Percentiles rank a stretch among this genome's conserved stretches.
phyloP scores from a whole-genome alignment of 2,797 vertebrate genomes.

The Spinibarbus caldwelli region DNA sequence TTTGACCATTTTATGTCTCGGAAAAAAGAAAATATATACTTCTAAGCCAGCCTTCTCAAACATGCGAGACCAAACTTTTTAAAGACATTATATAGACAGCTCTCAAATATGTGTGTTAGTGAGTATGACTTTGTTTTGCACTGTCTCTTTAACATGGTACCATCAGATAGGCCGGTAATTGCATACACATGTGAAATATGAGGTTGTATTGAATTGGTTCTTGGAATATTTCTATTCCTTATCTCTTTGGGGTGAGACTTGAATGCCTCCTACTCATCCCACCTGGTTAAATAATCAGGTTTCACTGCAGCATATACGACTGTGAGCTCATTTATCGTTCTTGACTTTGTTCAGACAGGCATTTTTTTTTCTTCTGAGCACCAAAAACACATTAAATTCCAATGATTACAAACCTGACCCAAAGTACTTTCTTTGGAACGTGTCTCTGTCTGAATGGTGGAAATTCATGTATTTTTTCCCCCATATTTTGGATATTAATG shows the following conservation, averaged over 20 bases:
- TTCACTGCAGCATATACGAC: background rate
- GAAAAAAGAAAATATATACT: constrained; percentile 4
- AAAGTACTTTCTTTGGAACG: background rate
- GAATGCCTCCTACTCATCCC: constrained; percentile 4
- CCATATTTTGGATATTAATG: background rate
- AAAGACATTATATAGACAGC: background rate
- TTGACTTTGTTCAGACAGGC: background rate
- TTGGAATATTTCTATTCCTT: constrained; percentile 38
- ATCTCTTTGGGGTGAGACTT: constrained; percentile 20
- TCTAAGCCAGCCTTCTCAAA: background rate
- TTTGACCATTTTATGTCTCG: background rate
- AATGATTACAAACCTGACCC: no score
- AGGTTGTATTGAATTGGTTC: constrained; percentile 63
- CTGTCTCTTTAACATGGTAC: background rate
- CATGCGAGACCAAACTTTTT: background rate
- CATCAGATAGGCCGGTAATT: background rate
- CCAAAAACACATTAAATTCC: background rate
- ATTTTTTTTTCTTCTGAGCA: background rate
- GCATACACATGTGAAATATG: constrained; percentile 28
- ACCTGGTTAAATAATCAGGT: constrained; percentile 28
- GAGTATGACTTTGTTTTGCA: constrained; percentile 1
- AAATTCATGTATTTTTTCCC: background rate
- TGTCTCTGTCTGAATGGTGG: background rate
- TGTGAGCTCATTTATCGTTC: background rate
- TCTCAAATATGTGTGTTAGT: background rate